These are phyloP conservation scores for Camelus bactrianus DNA, from an alignment of 2,113 vertebrate genomes.

Conservation along the genomic window DNA sequence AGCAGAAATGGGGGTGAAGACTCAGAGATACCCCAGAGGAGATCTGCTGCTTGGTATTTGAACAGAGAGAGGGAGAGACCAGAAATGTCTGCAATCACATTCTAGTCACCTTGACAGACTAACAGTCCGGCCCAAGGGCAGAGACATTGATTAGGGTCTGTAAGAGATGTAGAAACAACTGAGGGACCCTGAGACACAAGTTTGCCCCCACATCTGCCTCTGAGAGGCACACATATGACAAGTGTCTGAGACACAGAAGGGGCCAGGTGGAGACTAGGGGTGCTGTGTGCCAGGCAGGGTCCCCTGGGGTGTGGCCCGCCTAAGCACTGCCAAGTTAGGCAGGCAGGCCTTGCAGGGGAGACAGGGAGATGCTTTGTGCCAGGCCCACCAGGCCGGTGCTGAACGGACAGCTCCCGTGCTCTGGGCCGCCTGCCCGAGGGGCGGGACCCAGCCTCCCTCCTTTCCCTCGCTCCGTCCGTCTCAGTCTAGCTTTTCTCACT, in stretches of 20 bases:
- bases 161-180: background rate
- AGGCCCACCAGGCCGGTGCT: conserved; percentile 50
- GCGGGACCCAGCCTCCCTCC: background rate
- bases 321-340: background rate
- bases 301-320: background rate
- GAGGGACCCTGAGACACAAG: background rate
- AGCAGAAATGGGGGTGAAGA: background rate
- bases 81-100: background rate
- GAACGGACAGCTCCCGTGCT: conserved; percentile 80
- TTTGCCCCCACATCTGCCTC: background rate
- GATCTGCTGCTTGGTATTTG: no score
- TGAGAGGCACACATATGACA: background rate
- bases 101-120: background rate
- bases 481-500: background rate
- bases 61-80: background rate
- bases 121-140: background rate
- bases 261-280: background rate
- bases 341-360: background rate
- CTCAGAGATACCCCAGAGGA: background rate
- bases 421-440: background rate
- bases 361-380: accelerated
- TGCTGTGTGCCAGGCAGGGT: background rate
- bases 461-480: background rate
- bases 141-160: background rate
- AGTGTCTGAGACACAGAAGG: background rate